Evolutionary conservation across 2,113 vertebrate genomes (phyloP).

Genomic region (Myiopsitta monachus): DNA sequence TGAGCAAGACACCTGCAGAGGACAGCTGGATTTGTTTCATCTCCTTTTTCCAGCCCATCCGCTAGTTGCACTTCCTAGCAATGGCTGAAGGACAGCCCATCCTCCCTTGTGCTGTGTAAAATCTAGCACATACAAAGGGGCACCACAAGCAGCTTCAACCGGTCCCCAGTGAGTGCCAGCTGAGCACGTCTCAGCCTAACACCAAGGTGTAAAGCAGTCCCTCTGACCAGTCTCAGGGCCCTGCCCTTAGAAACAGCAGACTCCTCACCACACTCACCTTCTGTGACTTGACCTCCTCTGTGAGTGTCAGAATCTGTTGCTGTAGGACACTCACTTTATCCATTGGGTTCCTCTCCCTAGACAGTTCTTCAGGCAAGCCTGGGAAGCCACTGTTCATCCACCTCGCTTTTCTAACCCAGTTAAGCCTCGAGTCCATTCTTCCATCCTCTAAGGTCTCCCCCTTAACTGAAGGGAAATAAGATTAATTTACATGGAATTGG

Average conservation of each 20-base stretch:
- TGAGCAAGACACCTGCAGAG: background rate
- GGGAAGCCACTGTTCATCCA: conserved; percentile 68
- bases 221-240: background rate
- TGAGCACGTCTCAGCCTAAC: background rate
- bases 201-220: background rate
- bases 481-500: background rate
- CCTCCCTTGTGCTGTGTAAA: background rate
- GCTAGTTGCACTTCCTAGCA: background rate
- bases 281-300: conserved; percentile 87
- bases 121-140: background rate
- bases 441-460: conserved; percentile 11
- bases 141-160: background rate
- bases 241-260: background rate
- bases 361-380: conserved; percentile 60
- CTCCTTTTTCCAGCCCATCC: background rate
- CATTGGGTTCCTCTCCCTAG: conserved; percentile 37
- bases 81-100: background rate
- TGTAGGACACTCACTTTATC: conserved; percentile 75
- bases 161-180: background rate
- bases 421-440: conserved; percentile 16
- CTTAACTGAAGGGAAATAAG: conserved; percentile 23
- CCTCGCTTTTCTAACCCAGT: conserved; percentile 67
- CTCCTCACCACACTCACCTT: conserved; percentile 76
- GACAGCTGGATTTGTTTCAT: background rate
- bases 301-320: conserved; percentile 81